These are phyloP conservation scores for Scaeva pyrastri DNA, from an alignment of 2,888 invertebrate species.

Conservation along the genomic window DNA sequence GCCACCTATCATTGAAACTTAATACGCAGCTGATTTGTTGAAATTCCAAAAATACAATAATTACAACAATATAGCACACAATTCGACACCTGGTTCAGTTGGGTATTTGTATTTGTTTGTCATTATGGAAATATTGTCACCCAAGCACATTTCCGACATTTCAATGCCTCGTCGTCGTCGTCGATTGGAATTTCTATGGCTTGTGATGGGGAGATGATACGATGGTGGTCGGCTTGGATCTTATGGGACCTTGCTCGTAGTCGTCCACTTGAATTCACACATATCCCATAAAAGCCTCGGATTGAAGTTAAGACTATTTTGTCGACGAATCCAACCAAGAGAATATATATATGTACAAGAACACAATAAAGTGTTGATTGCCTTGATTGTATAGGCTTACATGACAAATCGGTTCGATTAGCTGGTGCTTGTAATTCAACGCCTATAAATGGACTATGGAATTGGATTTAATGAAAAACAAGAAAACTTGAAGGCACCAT, in stretches of 20 bases:
- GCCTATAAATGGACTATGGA: conserved; percentile 84
- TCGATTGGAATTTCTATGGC: background rate
- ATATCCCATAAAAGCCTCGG: background rate
- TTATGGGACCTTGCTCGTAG: background rate
- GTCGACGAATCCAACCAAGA: conserved; percentile 35
- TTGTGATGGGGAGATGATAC: no score
- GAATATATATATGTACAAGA: no score
- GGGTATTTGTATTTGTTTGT: conserved; percentile 13
- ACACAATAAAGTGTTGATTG: conserved; percentile 83
- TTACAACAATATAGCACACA: conserved; percentile 23
- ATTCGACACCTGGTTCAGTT: conserved; percentile 46
- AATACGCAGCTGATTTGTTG: conserved; percentile 49
- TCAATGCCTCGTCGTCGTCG: conserved; percentile 48
- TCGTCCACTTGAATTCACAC: background rate
- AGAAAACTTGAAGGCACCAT: conserved; percentile 76
- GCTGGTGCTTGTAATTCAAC: conserved; percentile 84
- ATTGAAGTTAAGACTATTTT: conserved; percentile 39
- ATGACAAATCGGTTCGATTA: conserved; percentile 84
- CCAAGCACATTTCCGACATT: conserved; percentile 20
- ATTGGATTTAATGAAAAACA: conserved; percentile 78
- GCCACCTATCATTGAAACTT: conserved; percentile 63
- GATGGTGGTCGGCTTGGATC: background rate
- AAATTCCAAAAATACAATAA: conserved; percentile 5
- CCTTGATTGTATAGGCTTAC: conserved; percentile 77
- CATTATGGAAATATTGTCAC: conserved; percentile 36